These are phyloP conservation scores for Eutrigla gurnardus DNA, from an alignment of 2,797 vertebrate species.

Conservation along the genomic window DNA sequence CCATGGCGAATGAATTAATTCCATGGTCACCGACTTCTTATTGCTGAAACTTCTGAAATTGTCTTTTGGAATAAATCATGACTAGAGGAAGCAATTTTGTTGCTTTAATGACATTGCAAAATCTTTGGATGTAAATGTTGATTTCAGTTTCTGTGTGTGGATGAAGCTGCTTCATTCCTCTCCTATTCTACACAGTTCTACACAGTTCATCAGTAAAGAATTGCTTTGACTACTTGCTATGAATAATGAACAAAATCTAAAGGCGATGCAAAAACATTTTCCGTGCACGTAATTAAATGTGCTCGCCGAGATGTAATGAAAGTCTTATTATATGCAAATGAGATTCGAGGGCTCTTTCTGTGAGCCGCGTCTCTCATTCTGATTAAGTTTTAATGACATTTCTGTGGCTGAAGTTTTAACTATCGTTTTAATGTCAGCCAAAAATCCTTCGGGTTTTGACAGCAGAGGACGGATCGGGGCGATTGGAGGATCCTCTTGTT, in stretches of 20 bases:
- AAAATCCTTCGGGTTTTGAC: conserved; percentile 31
- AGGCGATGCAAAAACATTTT: conserved; percentile 25
- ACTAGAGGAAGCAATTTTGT: neutral
- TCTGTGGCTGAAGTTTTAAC: conserved; percentile 16
- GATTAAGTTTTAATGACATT: conserved; percentile 26
- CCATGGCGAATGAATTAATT: conserved; percentile 2
- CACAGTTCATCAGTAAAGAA: conserved; percentile 8
- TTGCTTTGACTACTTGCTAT: conserved; percentile 22
- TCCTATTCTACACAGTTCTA: neutral
- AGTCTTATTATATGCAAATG: conserved; percentile 36
- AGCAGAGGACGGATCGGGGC: conserved; percentile 30
- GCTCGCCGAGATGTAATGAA: conserved; percentile 26
- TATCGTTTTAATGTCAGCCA: conserved; percentile 11
- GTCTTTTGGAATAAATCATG: conserved; percentile 10
- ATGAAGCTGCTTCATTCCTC: conserved; percentile 19
- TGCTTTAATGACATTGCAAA: too few species aligned
- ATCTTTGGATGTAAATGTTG: neutral
- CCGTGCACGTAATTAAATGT: conserved; percentile 26
- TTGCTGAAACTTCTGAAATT: neutral
- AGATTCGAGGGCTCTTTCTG: neutral
- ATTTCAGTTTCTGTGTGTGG: neutral
- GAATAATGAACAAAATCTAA: conserved; percentile 21
- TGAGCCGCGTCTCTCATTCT: conserved; percentile 15
- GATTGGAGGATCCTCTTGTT: conserved; percentile 20
- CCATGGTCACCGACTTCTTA: conserved; percentile 8